phyloP scores from a whole-genome alignment of 2,888 invertebrate genomes.

The Phlogophora meticulosa region DNA sequence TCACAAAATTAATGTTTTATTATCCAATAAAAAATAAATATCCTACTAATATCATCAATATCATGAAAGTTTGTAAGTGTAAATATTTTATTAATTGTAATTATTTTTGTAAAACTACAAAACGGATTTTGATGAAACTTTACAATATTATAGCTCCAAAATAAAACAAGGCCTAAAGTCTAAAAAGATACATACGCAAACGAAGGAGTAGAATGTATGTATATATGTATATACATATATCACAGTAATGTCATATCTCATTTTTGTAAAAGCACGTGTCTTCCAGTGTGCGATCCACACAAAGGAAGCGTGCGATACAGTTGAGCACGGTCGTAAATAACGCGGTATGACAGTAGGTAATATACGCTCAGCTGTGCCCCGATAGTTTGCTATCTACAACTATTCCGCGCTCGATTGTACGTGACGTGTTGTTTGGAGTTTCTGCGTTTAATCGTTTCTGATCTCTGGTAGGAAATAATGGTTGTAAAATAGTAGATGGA shows the following conservation, averaged over 20 bases:
- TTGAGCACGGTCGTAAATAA: slow-evolving; percentile 75
- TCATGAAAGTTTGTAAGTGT: no score
- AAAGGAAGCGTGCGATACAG: slow-evolving; percentile 62
- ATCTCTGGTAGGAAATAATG: slow-evolving; percentile 32
- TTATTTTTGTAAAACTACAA: no score
- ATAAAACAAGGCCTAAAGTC: no score
- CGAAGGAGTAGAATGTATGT: no score
- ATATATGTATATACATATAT: not conserved
- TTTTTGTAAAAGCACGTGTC: slow-evolving; percentile 54
- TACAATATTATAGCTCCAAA: no score
- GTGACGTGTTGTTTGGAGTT: slow-evolving; percentile 49
- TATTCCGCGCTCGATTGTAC: slow-evolving; percentile 58
- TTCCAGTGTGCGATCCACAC: slow-evolving; percentile 34
- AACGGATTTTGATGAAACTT: no score
- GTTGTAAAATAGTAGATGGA: no score
- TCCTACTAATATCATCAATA: no score
- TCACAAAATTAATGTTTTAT: no score
- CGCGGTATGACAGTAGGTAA: slow-evolving; percentile 71
- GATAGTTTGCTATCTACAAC: slow-evolving; percentile 66
- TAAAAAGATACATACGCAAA: no score
- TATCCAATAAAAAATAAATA: no score
- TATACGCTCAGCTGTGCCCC: slow-evolving; percentile 70
- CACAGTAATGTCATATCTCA: slow-evolving; percentile 42
- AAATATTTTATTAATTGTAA: no score
- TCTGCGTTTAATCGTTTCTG: slow-evolving; percentile 55